Conservation (phyloP, 2,113 vertebrate genomes). For the Onychostruthus taczanowskii region DNA sequence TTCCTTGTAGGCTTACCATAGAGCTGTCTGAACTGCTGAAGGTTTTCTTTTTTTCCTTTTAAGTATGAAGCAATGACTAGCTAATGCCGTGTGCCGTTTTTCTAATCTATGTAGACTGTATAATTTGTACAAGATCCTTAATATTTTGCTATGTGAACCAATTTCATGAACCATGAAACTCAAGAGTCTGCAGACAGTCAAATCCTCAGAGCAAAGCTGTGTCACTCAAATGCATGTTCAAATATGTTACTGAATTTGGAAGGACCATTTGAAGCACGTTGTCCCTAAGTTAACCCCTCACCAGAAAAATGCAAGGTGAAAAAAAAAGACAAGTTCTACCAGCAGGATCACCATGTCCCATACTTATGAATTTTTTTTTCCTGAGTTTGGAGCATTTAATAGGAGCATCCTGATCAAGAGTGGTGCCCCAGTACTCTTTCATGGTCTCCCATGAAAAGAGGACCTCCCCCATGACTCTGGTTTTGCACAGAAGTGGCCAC, state of each 20-base stretch:
- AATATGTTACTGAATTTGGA: neutral
- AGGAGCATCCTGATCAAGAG: neutral
- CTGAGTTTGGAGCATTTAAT: neutral
- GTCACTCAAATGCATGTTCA: neutral
- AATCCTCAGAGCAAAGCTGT: neutral
- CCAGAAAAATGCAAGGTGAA: neutral
- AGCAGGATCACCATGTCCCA: neutral
- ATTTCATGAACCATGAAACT: neutral
- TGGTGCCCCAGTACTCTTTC: accelerated
- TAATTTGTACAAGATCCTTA: neutral
- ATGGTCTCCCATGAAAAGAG: accelerated
- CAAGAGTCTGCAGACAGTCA: neutral
- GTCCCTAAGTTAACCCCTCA: accelerated
- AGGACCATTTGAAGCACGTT: accelerated
- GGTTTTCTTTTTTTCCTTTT: too few species aligned
- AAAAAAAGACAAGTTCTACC: neutral
- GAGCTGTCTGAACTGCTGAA: too few species aligned
- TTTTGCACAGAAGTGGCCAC: neutral
- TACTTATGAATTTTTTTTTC: neutral
- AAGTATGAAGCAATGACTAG: too few species aligned
- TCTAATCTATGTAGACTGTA: neutral
- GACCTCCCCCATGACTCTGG: accelerated
- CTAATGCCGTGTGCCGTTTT: neutral
- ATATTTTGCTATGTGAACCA: neutral
- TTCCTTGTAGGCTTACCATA: too few species aligned